Evolutionary conservation across 2,888 invertebrate genomes (phyloP), one percentile per base, ranked within the genome.

Genomic region (Stenolophus ochropezus): DNA sequence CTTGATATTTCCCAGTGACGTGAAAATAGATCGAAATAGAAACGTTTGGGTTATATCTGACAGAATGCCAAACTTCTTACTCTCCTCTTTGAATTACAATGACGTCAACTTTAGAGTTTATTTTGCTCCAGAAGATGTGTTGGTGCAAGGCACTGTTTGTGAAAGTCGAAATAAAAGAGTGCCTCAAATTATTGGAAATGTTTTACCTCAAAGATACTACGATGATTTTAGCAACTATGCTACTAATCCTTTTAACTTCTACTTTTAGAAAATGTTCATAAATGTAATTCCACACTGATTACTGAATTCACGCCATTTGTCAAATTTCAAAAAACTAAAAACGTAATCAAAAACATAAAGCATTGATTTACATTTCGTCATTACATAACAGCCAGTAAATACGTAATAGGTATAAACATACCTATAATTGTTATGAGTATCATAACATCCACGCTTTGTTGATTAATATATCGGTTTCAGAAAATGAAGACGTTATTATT

Each of bases 11-110:
- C 96, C 96, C 0, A 91, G 93, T 84, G 96, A 96, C 86, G 91
- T 96, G 1, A 96, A 96, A 89, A 93, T 96, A 83, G 93, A 95
- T 87, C 91, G 91, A 65, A 91, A 92, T 81, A 90, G 92, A 83
- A 94, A 94, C 83, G 91, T 94, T 1, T 96, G 96, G 96, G 94
- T 96, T 0, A 91, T 96, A 1, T 95, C 95, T 0, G 96, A 96
- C 87, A 91, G 94, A 51, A 96, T 96, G 96, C 94, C 96, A 0
- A 93, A 94, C 8, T 96, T 96, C 86, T 89, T 96, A 33, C 82
- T 90, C n/a, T 87, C 90, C 5, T 92, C 91, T 53, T 88, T 96
- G 42, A 93, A 96, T 87, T 95, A 93, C 86, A 93, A 91, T 58
- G 95, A 96, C 84, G 91, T 94, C 6, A 96, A 96, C 87, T 96